Base-by-base conservation (phyloP, 2,113 vertebrate species). In the Actenoides lindsayi region DNA sequence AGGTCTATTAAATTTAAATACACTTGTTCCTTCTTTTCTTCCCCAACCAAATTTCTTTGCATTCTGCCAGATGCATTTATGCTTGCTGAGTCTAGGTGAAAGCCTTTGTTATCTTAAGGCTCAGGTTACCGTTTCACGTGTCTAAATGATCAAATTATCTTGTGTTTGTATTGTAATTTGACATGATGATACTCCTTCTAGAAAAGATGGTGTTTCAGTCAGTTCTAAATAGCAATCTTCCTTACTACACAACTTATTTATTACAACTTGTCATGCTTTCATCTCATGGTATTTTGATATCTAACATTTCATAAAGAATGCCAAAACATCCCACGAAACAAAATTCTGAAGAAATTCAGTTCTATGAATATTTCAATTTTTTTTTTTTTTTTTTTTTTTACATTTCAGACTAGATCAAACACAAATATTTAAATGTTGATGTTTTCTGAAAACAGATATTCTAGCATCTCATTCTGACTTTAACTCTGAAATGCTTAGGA, bases 321-420 rank as follows among this genome's bases (percentile, higher is more conserved):
- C 80, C 91, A 96, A 89, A 96, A 94, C 87, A 94, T 89, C 25
- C 81, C 74, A 53, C 18, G 70, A 87, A 97, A 93, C 70, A 93
- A 95, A 97, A 95, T 95, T 96, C 89, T 84, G 91, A 93, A 90
- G 70, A 91, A 96, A 96, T 95, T 94, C 91, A 65, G 71, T 94
- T 94, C 70, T 64, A 94, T 96, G 87, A 96, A 95, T 95, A 96
- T 96, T 96, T 97, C 27, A 97, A 92, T 80, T 83, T 94, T 27
- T 8, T 10, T 91, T 95, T 23, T n/a, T n/a, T n/a, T n/a, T n/a
- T n/a, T 81, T 53, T 82, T 76, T 69, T 70, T 50, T 24, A 85
- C 83, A 71, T 91, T 96, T 96, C 91, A 95, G 39, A 87, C 42
- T 87, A 95, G 87, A 97, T 97, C 94, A 96, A 97, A 96, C 77